Percentiles rank a stretch among this genome's conserved stretches.
phyloP scores from a whole-genome alignment of 1,140 invertebrate genomes.

The Magallana gigas region DNA sequence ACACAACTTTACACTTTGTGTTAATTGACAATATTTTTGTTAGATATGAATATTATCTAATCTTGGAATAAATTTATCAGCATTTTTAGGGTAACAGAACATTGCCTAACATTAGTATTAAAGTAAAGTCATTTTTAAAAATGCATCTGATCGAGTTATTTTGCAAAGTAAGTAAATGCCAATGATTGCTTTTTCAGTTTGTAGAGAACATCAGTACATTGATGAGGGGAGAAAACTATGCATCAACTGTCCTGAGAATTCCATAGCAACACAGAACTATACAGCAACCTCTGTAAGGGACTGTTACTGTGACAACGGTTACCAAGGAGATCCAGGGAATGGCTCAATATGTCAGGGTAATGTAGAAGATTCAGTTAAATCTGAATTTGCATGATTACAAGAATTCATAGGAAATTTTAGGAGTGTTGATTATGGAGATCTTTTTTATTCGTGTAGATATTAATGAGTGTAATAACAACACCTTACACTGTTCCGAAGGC shows the following conservation, averaged over 20 bases:
- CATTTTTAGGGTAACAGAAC: no score
- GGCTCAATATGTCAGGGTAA: constrained; percentile 48
- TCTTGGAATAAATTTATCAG: no score
- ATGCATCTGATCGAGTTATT: background rate
- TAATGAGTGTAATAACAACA: constrained; percentile 62
- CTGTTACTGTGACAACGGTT: constrained; percentile 51
- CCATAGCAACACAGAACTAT: constrained; percentile 11
- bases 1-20: no score
- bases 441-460: constrained; percentile 52
- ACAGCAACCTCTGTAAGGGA: constrained; percentile 11
- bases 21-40: no score
- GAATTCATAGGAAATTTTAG: no score
- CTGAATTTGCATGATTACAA: no score
- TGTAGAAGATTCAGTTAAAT: background rate
- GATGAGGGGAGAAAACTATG: constrained; percentile 39
- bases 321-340: constrained; percentile 40
- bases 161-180: background rate
- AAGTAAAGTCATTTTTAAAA: no score
- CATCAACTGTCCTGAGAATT: constrained; percentile 48
- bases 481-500: constrained; percentile 63
- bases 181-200: constrained; percentile 32
- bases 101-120: no score
- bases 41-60: no score
- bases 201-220: constrained; percentile 41
- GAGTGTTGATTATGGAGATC: background rate